Evolutionary conservation across 2,888 invertebrate species (phyloP).

Genomic region (Rhorus exstirpatorius): DNA sequence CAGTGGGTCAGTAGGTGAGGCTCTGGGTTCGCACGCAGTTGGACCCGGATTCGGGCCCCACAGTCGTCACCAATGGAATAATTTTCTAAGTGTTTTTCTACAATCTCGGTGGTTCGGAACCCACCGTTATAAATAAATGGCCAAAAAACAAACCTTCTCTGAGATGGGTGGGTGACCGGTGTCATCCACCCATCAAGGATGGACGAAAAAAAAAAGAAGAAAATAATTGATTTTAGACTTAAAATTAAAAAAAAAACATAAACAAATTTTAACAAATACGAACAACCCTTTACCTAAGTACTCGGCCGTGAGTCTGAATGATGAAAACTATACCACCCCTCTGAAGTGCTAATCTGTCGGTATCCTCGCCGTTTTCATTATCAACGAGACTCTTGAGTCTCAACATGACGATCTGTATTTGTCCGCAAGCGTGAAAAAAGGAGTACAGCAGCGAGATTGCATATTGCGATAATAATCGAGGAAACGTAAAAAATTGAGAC

Average conservation of each 20-base stretch:
- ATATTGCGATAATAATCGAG: constrained; percentile 67
- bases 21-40: no score
- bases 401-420: constrained; percentile 70
- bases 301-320: constrained; percentile 49
- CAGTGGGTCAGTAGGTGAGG: no score
- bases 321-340: constrained; percentile 36
- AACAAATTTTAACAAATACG: background rate
- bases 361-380: background rate
- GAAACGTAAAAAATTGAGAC: constrained; percentile 62
- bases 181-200: no score
- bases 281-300: constrained; percentile 47
- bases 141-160: no score
- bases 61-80: no score
- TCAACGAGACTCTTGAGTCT: constrained; percentile 54
- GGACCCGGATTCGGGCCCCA: no score
- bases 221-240: no score
- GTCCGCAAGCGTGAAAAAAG: constrained; percentile 75
- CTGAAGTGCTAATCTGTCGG: constrained; percentile 10
- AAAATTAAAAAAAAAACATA: constrained; percentile 74
- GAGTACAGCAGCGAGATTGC: constrained; percentile 72
- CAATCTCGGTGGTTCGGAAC: no score
- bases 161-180: no score
- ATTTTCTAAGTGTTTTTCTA: no score
- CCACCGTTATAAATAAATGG: no score
- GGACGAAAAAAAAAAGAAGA: no score